A percentile compares a stretch with the other conserved stretches of the same genome.
phyloP scores from a whole-genome alignment of 1,140 invertebrate genomes.

The Drosophila orena region DNA sequence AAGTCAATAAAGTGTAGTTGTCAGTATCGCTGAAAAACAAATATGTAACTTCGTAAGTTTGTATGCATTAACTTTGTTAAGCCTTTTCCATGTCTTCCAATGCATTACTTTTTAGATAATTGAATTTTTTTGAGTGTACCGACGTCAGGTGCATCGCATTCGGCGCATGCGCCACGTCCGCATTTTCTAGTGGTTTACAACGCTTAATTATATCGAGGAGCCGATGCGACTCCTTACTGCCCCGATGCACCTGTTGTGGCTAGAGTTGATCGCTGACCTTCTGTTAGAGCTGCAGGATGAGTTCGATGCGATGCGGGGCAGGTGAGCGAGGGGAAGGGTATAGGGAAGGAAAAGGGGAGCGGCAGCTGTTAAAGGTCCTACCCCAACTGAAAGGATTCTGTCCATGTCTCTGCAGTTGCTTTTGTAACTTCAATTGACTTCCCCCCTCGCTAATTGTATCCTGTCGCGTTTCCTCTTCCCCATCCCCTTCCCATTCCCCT shows the following conservation, averaged over 20 bases:
- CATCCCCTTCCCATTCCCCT: neutral
- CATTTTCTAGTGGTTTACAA: conserved; percentile 58
- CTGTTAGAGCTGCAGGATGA: conserved; percentile 27
- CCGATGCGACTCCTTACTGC: conserved; percentile 17
- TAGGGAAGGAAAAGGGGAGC: conserved; percentile 6
- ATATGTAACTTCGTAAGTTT: neutral
- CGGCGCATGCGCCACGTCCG: conserved; percentile 68
- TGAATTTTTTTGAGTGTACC: neutral
- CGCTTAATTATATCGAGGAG: conserved; percentile 67
- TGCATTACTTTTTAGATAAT: neutral
- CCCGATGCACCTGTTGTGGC: conserved; percentile 69
- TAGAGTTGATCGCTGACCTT: conserved; percentile 32
- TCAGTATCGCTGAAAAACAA: neutral
- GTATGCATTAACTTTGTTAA: too few relatives aligned
- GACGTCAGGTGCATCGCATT: conserved; percentile 56
- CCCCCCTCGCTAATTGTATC: conserved; percentile 73
- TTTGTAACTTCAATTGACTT: conserved; percentile 74
- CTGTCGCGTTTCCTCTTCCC: conserved; percentile 60
- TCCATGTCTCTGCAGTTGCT: conserved; percentile 41
- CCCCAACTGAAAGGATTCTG: conserved; percentile 50
- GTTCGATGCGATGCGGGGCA: conserved; percentile 47
- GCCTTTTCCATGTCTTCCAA: too few relatives aligned
- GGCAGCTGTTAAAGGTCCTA: conserved; percentile 63
- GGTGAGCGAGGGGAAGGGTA: conserved; percentile 51
- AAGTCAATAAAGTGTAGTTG: too few relatives aligned